These are phyloP conservation scores for Artemia franciscana DNA, from an alignment of 1,140 invertebrate species.

Conservation along the genomic window DNA sequence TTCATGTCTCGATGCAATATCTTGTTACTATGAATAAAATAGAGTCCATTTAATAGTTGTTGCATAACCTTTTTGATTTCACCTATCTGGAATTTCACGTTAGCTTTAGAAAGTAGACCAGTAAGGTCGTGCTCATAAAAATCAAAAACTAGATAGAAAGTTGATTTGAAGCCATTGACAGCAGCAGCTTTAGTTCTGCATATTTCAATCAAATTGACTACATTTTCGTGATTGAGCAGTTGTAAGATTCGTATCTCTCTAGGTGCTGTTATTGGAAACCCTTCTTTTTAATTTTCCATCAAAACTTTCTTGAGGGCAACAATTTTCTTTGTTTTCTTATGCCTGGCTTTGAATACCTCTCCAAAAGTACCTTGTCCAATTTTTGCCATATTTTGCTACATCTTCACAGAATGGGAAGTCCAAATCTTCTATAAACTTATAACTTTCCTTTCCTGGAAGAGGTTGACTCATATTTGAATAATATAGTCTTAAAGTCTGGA, in stretches of 20 bases:
- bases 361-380: slow-evolving; percentile 97
- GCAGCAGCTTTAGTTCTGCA: slow-evolving; percentile 60
- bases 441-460: slow-evolving; percentile 43
- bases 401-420: slow-evolving; percentile 79
- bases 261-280: slow-evolving; percentile 95
- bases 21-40: slow-evolving; percentile 92
- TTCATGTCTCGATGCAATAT: slow-evolving; percentile 93
- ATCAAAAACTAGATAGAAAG: slow-evolving; percentile 94
- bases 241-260: slow-evolving; percentile 95
- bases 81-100: slow-evolving; percentile 85
- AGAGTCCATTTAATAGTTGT: slow-evolving; percentile 83
- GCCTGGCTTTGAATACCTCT: slow-evolving; percentile 90
- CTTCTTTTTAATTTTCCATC: slow-evolving; percentile 99
- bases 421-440: slow-evolving; percentile 69
- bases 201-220: slow-evolving; percentile 90
- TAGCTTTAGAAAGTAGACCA: slow-evolving; percentile 79
- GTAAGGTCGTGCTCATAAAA: slow-evolving; percentile 98
- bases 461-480: not conserved
- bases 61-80: slow-evolving; percentile 98
- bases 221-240: slow-evolving; percentile 85
- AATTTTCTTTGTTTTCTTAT: slow-evolving; percentile 64
- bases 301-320: slow-evolving; percentile 96
- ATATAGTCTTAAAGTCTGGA: too few relatives aligned
- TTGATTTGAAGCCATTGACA: slow-evolving; percentile 68
- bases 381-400: slow-evolving; percentile 68